Base-by-base conservation (phyloP, 2,797 vertebrate genomes). In the Limnodromus scolopaceus region DNA sequence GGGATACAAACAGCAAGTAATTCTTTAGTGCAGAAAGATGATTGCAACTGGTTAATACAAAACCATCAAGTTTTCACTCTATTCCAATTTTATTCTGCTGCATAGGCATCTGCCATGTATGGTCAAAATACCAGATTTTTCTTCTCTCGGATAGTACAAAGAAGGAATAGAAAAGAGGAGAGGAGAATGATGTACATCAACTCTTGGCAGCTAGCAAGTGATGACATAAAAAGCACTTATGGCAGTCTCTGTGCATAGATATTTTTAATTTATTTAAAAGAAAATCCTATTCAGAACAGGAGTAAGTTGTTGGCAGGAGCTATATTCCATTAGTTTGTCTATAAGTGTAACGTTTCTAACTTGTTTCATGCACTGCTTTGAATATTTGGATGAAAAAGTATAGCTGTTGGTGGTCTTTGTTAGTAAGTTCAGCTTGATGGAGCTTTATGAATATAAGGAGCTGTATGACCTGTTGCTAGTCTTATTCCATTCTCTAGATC, bases 221-320 rank as follows among this genome's bases (percentile, higher is more conserved):
- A 77, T 91, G 89, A 87, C 84, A 94, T 83, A 85, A 88, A 86
- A 89, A 84, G 39, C 84, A 95, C 82, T 96, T 93, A 94, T 22
- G 61, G 89, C 86, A 82, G 79, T 87, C 82, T 84, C 83, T 85
- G 75, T 71, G 79, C 36, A 28, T 84, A 72, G 82, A 89, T 91
- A 81, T 72, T 95, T 96, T 72, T 92, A 91, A 92, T 94, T 76
- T 94, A 64, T 85, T 95, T 89, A 54, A 89, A 89, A 94, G 82
- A 92, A 88, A 95, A 80, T 64, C 27, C 38, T 89, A 3, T 75
- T 88, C 61, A 53, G 69, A 61, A 89, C 49, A 86, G 43, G 10
- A 95, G 48, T 77, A 70, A 83, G 63, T 36, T 85, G 38, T 57
- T 97, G 95, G 88, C 96, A 95, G 71, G 38, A 74, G 34, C 57